Evolutionary conservation across 2,797 vertebrate species (phyloP).

Genomic region (Notolepis coatsorum): DNA sequence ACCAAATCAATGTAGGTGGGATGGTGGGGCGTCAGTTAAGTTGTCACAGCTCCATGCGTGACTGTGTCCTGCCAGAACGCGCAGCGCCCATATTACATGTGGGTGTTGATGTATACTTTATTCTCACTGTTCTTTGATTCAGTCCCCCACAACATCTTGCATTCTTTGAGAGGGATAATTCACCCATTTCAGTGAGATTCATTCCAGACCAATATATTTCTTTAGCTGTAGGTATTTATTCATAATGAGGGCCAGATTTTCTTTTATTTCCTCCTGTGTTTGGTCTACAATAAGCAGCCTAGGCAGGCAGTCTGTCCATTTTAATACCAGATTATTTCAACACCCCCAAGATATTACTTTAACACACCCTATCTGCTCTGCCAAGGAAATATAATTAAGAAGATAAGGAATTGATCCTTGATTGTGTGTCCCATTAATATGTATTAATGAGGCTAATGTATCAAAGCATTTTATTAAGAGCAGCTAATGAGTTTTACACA

Average conservation of each 20-base stretch:
- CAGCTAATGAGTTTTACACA: conserved; percentile 74
- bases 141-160: no score
- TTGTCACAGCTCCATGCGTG: no score
- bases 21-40: no score
- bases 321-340: conserved; percentile 66
- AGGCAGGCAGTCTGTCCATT: conserved; percentile 48
- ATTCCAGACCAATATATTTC: conserved; percentile 24
- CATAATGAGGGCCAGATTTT: conserved; percentile 16
- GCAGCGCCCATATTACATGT: no score
- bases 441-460: conserved; percentile 76
- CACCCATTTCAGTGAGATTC: conserved; percentile 22
- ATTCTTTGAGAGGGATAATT: background rate
- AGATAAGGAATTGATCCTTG: conserved; percentile 77
- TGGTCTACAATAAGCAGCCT: conserved; percentile 44
- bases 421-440: conserved; percentile 74
- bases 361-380: conserved; percentile 56
- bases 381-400: conserved; percentile 78
- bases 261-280: conserved; percentile 28
- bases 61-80: no score
- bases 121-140: no score
- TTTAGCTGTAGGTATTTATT: background rate
- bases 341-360: conserved; percentile 51
- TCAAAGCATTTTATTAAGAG: conserved; percentile 71
- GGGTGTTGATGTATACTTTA: no score
- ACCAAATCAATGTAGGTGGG: no score